Base-by-base conservation (phyloP, 2,888 invertebrate genomes). In the Trachelus iudaicus region DNA sequence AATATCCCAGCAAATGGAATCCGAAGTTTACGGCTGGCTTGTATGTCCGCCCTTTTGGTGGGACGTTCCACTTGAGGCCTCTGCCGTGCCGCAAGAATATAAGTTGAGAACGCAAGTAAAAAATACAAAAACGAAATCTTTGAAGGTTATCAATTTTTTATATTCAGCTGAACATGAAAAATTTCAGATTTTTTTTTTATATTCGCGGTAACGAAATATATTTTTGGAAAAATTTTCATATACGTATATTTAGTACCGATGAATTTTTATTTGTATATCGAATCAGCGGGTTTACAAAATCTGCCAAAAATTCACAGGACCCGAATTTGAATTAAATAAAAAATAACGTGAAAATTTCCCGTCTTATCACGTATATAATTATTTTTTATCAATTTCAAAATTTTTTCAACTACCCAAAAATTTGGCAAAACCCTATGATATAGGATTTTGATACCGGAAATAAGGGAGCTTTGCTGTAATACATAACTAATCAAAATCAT, bases 401-500 rank as follows among this genome's bases (percentile, higher is more conserved):
- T 12, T 35, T 35, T 35, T 35, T 35, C 11, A 0, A 11, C 11
- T 3, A 35, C 11, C 35, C 12, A 11, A 0, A 35, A 35, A 3
- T 35, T n/a, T n/a, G n/a, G n/a, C n/a, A n/a, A n/a, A n/a, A n/a
- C n/a, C n/a, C n/a, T n/a, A n/a, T n/a, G n/a, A n/a, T n/a, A n/a
- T 31, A 35, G 9, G 34, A 34, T 9, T 34, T 9, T 3, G 11
- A 35, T 23, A 6, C 6, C 40, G 6, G 40, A 1, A 6, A 9
- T 9, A 56, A 56, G 40, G 40, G 23, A 23, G 0, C 15, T 6
- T 23, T 23, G 23, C 71, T 71, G 6, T 33, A 33, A 71, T 71
- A 30, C 15, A 31, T 84, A 84, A 79, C 82, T 86, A 85, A 85
- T 86, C 86, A 86, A 85, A 83, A 83, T 83, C 84, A 83, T 85